These are phyloP conservation scores for Chascanopsetta lugubris DNA, from an alignment of 2,113 vertebrate species.

Conservation along the genomic window DNA sequence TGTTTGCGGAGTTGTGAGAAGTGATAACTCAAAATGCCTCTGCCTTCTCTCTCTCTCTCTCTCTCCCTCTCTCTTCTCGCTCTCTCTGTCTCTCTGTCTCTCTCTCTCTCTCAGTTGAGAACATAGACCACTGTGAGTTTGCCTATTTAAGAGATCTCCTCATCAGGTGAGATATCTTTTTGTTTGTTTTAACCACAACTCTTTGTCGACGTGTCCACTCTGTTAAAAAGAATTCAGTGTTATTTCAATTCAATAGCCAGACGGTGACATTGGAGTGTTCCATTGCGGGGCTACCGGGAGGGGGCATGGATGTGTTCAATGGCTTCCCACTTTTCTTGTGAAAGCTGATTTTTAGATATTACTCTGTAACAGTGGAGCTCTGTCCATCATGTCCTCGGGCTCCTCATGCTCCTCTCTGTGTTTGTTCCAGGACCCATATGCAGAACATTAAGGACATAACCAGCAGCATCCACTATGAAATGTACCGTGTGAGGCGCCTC, in stretches of 20 bases:
- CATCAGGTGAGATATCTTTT: constrained; percentile 87
- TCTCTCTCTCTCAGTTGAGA: constrained; percentile 87
- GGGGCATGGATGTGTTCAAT: too few species aligned
- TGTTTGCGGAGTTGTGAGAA: too few species aligned
- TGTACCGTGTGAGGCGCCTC: constrained; percentile 94
- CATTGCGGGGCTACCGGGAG: too few species aligned
- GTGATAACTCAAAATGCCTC: too few species aligned
- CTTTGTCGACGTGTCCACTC: background rate
- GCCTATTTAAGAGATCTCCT: constrained; percentile 97
- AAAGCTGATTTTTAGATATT: background rate
- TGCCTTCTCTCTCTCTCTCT: too few species aligned
- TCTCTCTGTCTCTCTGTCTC: background rate
- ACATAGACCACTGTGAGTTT: constrained; percentile 98
- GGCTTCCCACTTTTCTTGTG: background rate
- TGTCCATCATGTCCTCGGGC: too few species aligned
- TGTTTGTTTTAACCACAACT: background rate
- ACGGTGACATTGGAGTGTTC: too few species aligned
- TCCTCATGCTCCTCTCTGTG: background rate
- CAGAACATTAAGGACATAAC: constrained; percentile 99
- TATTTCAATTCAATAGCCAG: too few species aligned
- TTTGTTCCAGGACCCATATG: constrained; percentile 91
- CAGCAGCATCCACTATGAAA: constrained; percentile 98
- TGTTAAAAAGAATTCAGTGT: too few species aligned
- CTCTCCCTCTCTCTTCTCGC: too few species aligned
- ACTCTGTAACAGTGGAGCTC: too few species aligned